These are phyloP conservation scores for Menidia menidia DNA, from an alignment of 2,797 vertebrate genomes.

Conservation along the genomic window DNA sequence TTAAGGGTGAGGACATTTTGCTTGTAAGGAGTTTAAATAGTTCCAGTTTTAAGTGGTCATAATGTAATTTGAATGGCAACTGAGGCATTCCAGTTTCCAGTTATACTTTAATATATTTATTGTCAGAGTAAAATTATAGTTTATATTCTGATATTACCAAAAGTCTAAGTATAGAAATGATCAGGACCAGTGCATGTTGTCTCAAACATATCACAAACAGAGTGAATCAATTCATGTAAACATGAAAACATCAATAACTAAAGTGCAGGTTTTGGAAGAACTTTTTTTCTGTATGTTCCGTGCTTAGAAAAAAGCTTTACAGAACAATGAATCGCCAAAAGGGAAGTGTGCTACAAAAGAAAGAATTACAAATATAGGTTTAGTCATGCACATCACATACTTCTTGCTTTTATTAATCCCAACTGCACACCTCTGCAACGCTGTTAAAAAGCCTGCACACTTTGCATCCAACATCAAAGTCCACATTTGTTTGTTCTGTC, in stretches of 20 bases:
- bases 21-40: constrained; percentile 60
- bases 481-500: constrained; percentile 64
- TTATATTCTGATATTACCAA: constrained; percentile 7
- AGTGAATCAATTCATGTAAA: constrained; percentile 48
- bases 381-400: constrained; percentile 82
- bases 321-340: constrained; percentile 80
- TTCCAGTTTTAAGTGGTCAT: constrained; percentile 59
- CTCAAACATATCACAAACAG: constrained; percentile 37
- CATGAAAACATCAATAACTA: constrained; percentile 59
- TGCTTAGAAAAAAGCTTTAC: constrained; percentile 84
- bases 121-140: background rate
- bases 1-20: constrained; percentile 59
- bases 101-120: constrained; percentile 15
- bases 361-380: constrained; percentile 79
- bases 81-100: constrained; percentile 18
- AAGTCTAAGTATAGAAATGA: background rate
- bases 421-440: constrained; percentile 71
- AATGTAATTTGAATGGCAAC: constrained; percentile 48
- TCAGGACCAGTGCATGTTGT: constrained; percentile 18
- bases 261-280: constrained; percentile 72
- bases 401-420: constrained; percentile 83
- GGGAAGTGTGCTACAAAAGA: constrained; percentile 76
- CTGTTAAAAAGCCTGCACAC: constrained; percentile 73
- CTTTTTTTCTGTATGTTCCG: constrained; percentile 76
- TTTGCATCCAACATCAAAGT: constrained; percentile 69